Evolutionary conservation across 2,113 vertebrate genomes (phyloP), one percentile per base, ranked within the genome.

Genomic region (Neolamprologus brichardi): DNA sequence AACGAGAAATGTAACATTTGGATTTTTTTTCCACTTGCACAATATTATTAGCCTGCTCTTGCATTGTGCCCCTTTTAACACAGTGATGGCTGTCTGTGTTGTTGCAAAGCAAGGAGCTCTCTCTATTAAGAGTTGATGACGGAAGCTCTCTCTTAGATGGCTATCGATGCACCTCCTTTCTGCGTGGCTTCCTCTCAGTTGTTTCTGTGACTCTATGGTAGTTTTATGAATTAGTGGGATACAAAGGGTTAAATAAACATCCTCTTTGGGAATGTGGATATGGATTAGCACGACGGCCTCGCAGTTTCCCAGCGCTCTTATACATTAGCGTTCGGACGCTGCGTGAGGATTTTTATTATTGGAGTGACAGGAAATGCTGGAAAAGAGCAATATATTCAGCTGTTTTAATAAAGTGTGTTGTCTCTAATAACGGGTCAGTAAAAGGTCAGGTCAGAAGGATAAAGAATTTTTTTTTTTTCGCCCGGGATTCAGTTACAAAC

Each of bases 181-280:
- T 93, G 91, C 72, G 41, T 62, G 83, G 11, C 80, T 87, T 86
- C 46, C 46, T 41, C 78, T 72, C 46, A 9, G 77, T 89, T 89
- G 81, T 90, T 93, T 89, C 75, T 79, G 46, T 81, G 52, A 78
- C 70, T 93, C 72, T 92, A 39, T 93, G 89, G 90, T 93, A 84
- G 91, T 91, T 94, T 84, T 88, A 79, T 85, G 51, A 75, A 14
- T 84, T 53, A 85, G 72, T 6, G 30, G 88, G 84, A 54, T 81
- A 92, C 89, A 91, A 88, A 79, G 79, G 89, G 89, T 94, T 95
- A 89, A 90, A 92, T 7, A 93, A 95, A 95, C 95, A 91, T 94
- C 91, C 93, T 51, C 84, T 87, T 44, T 60, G 84, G 84, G 91
- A 91, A 92, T 85, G 87, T 64, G 88, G 85, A 83, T 62, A 84